Conservation (phyloP, 2,888 invertebrate genomes). For the Abscondita cerata region DNA sequence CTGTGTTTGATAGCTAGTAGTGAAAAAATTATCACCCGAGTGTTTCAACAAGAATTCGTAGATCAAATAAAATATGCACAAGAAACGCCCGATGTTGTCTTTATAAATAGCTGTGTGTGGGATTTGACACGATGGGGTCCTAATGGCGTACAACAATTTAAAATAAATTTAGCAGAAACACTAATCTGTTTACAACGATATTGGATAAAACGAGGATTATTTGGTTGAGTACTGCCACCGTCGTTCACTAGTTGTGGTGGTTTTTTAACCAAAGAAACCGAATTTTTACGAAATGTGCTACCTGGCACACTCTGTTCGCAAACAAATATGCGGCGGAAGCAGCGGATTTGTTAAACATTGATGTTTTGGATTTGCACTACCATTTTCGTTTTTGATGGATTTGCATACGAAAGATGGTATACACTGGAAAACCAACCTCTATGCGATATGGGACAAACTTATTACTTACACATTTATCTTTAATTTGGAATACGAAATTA, state of each 20-base stretch:
- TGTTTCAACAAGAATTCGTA: too few relatives aligned
- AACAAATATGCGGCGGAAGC: constrained; percentile 58
- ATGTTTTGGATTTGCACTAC: constrained; percentile 62
- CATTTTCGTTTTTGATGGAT: constrained; percentile 57
- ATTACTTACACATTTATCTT: too few relatives aligned
- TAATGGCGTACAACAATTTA: constrained; percentile 52
- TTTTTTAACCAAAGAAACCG: constrained; percentile 58
- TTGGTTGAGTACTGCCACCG: constrained; percentile 62
- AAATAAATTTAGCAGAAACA: constrained; percentile 55
- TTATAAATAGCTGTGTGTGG: constrained; percentile 46
- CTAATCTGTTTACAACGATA: too few relatives aligned
- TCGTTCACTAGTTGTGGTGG: constrained; percentile 57
- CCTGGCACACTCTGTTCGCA: constrained; percentile 61
- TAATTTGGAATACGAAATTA: too few relatives aligned
- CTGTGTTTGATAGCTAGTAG: too few relatives aligned
- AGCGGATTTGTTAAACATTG: constrained; percentile 53
- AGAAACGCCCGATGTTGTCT: constrained; percentile 43
- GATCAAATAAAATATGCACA: too few relatives aligned
- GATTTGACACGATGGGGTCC: constrained; percentile 50
- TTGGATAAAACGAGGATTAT: constrained; percentile 59
- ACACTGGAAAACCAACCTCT: too few relatives aligned
- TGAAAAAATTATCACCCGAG: too few relatives aligned
- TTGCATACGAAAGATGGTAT: constrained; percentile 59
- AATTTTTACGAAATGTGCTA: constrained; percentile 56
- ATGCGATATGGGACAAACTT: too few relatives aligned